Evolutionary conservation across 2,113 vertebrate genomes (phyloP), one percentile per base, ranked within the genome.

Genomic region (Okapia johnstoni): DNA sequence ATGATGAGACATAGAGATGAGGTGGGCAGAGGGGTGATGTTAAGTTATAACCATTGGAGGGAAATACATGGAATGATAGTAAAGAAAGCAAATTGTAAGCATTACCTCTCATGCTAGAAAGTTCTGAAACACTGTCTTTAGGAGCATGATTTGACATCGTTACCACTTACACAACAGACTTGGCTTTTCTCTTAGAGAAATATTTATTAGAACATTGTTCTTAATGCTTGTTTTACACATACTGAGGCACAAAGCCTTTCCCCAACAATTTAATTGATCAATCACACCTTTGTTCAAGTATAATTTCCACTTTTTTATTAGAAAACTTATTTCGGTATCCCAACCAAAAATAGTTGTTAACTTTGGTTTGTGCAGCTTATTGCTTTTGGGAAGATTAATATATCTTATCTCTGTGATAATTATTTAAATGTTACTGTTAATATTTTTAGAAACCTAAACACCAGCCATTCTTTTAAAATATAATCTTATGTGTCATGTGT

Each of bases 401-500:
- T 50, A 46, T 36, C 33, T 77, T 70, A 40, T 83, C 14, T 91
- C 6, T 85, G 57, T 88, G 33, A 61, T 61, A 60, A 96, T 81
- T 57, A 93, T 89, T 96, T 96, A 94, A 92, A 89, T 89, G 7
- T 58, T 84, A 12, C 3, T 5, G 1, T 13, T 94, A 70, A 92
- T 28, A 10, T 90, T 93, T 90, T 46, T 87, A 46, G 40, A 11
- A 63, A 28, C 7, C 12, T 94, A 58, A 40, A 90, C 54, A 30
- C 55, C 7, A 13, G 50, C 0, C 80, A 87, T 94, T 98, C 21
- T 92, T 81, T 94, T 92, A 87, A 93, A 97, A 80, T 57, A 94
- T 54, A 81, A 94, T 88, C 55, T 96, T 95, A 66, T 79, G 60
- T 97, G 97, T 88, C 61, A 21, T 96, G 88, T 90, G 23, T 86